Evolutionary conservation across 2,888 invertebrate genomes (phyloP), one percentile per base, ranked within the genome.

Genomic region (Eilema depressum): DNA sequence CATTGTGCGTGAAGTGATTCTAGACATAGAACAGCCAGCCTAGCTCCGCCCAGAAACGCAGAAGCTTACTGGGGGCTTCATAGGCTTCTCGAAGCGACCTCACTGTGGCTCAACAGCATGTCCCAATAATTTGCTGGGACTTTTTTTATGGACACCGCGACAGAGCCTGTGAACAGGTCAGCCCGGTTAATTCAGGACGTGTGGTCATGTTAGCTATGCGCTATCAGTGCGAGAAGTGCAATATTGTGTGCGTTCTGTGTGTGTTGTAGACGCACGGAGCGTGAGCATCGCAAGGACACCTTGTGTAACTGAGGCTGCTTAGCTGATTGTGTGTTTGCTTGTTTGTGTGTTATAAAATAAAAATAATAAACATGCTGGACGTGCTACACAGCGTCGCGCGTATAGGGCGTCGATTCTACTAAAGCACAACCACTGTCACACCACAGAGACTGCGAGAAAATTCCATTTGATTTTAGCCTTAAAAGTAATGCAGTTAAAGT

Each of bases 211-310:
- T n/a, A n/a, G n/a, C n/a, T 53, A 53, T n/a, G 28, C 75, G 81
- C 73, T 81, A 81, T 82, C 80, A 83, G 78, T 73, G 61, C 76
- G 68, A 80, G 80, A 76, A 80, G 75, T 82, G 80, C 81, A 78
- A 64, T 56, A 47, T 41, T n/a, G 61, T 71, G 62, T 75, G 12
- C 12, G 37, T 14, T 37, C 12, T 37, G 37, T 41, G 41, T 41
- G 41, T 41, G 69, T 73, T 73, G 74, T 76, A 70, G 70, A 71
- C 72, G 71, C 71, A 64, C 63, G 66, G 63, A 64, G 70, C 73
- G 78, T 79, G 72, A 71, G 74, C 56, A n/a, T 59, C 47, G 33
- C 80, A 82, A 80, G 80, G 83, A 73, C 83, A 26, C 53, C n/a
- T 72, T 75, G 73, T 73, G 77, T 75, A 77, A 80, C 63, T 25